Percentiles rank a stretch among this genome's conserved stretches.
Conservation (phyloP, 1,140 invertebrate species). For the Calliphora vicina region DNA sequence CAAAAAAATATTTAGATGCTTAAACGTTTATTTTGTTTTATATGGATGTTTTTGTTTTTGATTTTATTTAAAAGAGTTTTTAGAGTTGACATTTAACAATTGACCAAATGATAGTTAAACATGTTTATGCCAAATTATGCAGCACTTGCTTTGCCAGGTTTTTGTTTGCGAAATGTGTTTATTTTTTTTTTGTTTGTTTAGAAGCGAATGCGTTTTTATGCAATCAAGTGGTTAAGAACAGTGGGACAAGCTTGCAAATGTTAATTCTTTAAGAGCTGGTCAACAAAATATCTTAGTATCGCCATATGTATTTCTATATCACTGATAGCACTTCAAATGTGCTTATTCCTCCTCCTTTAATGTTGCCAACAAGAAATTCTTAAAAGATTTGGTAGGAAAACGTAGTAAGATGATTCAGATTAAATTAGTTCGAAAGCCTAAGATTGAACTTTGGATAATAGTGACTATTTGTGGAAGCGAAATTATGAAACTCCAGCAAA, state of each 20-base stretch:
- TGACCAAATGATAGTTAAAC: constrained; percentile 30
- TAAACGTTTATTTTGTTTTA: not conserved
- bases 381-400: too few relatives aligned
- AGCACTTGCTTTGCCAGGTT: constrained; percentile 36
- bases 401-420: too few relatives aligned
- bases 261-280: too few relatives aligned
- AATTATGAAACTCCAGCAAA: too few relatives aligned
- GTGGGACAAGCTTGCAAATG: not conserved
- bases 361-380: too few relatives aligned
- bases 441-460: too few relatives aligned
- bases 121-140: constrained; percentile 39
- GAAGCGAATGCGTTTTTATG: not conserved
- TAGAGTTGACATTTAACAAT: constrained; percentile 30
- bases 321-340: too few relatives aligned
- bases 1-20: not conserved
- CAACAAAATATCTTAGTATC: too few relatives aligned
- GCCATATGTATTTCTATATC: too few relatives aligned
- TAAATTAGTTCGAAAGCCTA: too few relatives aligned
- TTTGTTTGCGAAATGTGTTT: not conserved
- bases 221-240: not conserved
- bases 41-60: not conserved
- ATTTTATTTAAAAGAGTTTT: not conserved
- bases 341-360: too few relatives aligned
- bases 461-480: too few relatives aligned
- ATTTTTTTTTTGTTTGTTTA: not conserved